Evolutionary conservation across 2,888 invertebrate genomes (phyloP).

Genomic region (Thereva unica): DNA sequence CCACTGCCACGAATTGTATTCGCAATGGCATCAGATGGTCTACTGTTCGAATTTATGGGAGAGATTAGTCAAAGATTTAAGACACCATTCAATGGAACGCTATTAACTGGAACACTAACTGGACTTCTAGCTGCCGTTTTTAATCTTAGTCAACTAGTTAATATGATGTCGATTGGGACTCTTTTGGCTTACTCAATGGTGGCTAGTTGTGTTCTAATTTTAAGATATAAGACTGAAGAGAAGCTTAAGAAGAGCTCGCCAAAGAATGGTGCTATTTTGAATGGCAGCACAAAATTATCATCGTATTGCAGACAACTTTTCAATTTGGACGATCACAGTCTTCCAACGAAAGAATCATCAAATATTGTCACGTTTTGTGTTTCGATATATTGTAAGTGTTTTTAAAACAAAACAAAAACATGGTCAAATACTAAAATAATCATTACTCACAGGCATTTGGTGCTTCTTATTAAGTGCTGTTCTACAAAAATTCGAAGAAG

Average conservation of each 20-base stretch:
- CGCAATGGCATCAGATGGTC: constrained; percentile 85
- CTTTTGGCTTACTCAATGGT: constrained; percentile 76
- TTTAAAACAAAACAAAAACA: background rate
- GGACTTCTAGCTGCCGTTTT: constrained; percentile 73
- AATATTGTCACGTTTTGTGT: constrained; percentile 58
- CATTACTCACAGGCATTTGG: constrained; percentile 47
- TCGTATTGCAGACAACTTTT: constrained; percentile 54
- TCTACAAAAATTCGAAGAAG: constrained; percentile 50
- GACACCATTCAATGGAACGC: constrained; percentile 77
- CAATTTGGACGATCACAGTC: constrained; percentile 55
- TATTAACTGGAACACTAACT: constrained; percentile 75
- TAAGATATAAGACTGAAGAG: constrained; percentile 63
- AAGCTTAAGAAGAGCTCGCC: constrained; percentile 1
- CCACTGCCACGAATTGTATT: constrained; percentile 85
- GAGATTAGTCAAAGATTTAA: constrained; percentile 73
- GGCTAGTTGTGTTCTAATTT: constrained; percentile 71
- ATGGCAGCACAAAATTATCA: background rate
- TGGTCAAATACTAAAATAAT: background rate
- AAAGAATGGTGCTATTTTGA: background rate
- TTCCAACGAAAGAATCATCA: constrained; percentile 58
- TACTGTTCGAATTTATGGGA: constrained; percentile 78
- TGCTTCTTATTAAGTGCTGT: constrained; percentile 50
- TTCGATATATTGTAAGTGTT: constrained; percentile 56
- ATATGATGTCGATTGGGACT: constrained; percentile 81
- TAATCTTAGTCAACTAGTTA: constrained; percentile 70